Evolutionary conservation across 2,113 vertebrate genomes (phyloP).

Genomic region (Pelodiscus sinensis): DNA sequence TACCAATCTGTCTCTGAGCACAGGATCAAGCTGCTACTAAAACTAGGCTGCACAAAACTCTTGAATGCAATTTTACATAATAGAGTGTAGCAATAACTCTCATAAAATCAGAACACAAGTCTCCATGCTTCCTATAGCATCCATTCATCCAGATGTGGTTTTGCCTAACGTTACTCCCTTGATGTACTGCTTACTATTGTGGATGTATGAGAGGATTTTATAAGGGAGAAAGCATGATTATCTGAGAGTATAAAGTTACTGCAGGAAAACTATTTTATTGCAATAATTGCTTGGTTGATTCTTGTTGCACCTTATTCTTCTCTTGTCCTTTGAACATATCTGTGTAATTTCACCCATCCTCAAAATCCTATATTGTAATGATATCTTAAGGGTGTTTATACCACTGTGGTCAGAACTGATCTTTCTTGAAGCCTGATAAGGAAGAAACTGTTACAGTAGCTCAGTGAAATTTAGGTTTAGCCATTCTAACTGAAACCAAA

Average conservation of each 20-base stretch:
- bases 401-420: not conserved
- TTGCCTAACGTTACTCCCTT: not conserved
- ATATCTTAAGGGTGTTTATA: not conserved
- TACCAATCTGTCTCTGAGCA: not conserved
- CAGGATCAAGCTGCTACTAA: not conserved
- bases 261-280: not conserved
- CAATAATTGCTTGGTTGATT: not conserved
- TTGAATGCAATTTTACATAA: not conserved
- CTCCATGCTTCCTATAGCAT: not conserved
- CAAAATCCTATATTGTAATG: not conserved
- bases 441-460: not conserved
- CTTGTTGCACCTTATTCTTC: not conserved
- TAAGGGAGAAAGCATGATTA: not conserved
- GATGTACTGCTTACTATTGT: fast-evolving
- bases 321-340: not conserved
- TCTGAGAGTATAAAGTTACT: not conserved
- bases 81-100: not conserved
- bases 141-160: not conserved
- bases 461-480: not conserved
- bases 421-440: not conserved
- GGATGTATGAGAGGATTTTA: not conserved
- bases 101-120: not conserved
- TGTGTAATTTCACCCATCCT: not conserved
- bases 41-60: not conserved
- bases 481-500: not conserved